Percentiles rank a stretch among this genome's conserved stretches.
These are phyloP conservation scores for Baronia brevicornis DNA, from an alignment of 2,888 invertebrate genomes.

Conservation along the genomic window DNA sequence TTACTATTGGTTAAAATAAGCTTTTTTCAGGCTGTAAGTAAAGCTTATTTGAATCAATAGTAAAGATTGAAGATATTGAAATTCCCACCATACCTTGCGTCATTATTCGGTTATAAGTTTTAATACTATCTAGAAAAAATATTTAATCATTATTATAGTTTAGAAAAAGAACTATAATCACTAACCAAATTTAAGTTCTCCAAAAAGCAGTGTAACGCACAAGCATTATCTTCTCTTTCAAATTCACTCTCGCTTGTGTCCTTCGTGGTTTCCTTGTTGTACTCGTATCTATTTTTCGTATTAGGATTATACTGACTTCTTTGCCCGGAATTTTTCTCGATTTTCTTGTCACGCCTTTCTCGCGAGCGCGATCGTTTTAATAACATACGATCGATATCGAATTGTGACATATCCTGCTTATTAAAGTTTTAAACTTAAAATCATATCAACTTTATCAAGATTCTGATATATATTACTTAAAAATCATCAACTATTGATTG, in stretches of 20 bases:
- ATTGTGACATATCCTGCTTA: slow-evolving; percentile 34
- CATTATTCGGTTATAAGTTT: no score
- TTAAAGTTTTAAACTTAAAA: slow-evolving; percentile 10
- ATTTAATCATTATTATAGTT: not conserved
- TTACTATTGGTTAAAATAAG: no score
- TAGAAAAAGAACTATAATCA: slow-evolving; percentile 8
- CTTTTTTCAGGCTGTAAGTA: no score
- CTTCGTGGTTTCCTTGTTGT: slow-evolving; percentile 30
- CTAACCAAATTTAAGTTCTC: slow-evolving; percentile 80
- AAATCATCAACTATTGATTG: no score
- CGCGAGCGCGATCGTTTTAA: slow-evolving; percentile 38
- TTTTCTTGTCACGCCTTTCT: slow-evolving; percentile 45
- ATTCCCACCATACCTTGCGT: no score
- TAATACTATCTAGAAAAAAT: not conserved
- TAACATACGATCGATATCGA: slow-evolving; percentile 33
- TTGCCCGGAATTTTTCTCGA: slow-evolving; percentile 52
- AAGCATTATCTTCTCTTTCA: slow-evolving; percentile 54
- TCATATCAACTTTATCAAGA: no score
- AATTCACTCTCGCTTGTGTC: slow-evolving; percentile 39
- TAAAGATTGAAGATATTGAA: no score
- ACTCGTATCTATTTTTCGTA: slow-evolving; percentile 31
- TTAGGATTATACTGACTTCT: slow-evolving; percentile 65
- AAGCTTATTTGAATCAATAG: no score
- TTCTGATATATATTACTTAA: no score
- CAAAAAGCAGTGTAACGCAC: slow-evolving; percentile 82